Evolutionary conservation across 2,113 vertebrate genomes (phyloP), one percentile per base, ranked within the genome.

Genomic region (Cervus canadensis): DNA sequence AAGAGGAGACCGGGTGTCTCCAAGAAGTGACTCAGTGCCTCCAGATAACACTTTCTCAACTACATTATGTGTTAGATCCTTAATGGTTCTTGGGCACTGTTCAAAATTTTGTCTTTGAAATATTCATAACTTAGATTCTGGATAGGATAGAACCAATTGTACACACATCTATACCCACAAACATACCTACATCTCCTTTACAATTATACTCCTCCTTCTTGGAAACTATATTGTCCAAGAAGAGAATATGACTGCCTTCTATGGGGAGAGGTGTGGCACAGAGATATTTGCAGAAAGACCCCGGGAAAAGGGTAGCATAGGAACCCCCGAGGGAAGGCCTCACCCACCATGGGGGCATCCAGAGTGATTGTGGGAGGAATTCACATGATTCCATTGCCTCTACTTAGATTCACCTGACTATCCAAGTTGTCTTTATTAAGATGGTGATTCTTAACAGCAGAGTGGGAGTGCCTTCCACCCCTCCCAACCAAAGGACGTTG

Each of bases 51-150:
- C 60, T 54, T 94, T 54, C 33, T 12, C 36, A 91, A 93, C 26
- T 1, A 11, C 25, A 8, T 15, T n/a, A 14, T 16, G 9, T 30
- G 2, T 78, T 13, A 89, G 23, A 48, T 11, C 43, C 30, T 76
- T 82, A 54, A 45, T 13, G 30, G 16, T 40, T 88, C 30, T 36
- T 62, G 11, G 64, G 8, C 12, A 78, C 28, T 48, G 9, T 30
- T 96, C 76, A 95, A 95, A 84, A 15, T 50, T 33, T 74, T 62
- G n/a, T 82, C 57, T 48, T 95, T 93, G 87, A 95, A 96, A 48
- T 96, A 79, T 48, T 82, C 57, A 82, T 76, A 67, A 91, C 52
- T 95, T 74, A 40, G 36, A 40, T 76, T 88, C 48, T 82, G 15
- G 12, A 30, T 40, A 92, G 59, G 5, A 95, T 28, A 12, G 15